Percentiles rank a stretch among this genome's conserved stretches.
Evolutionary conservation across 2,113 vertebrate species (phyloP).

Genomic region (Muntiacus reevesi): DNA sequence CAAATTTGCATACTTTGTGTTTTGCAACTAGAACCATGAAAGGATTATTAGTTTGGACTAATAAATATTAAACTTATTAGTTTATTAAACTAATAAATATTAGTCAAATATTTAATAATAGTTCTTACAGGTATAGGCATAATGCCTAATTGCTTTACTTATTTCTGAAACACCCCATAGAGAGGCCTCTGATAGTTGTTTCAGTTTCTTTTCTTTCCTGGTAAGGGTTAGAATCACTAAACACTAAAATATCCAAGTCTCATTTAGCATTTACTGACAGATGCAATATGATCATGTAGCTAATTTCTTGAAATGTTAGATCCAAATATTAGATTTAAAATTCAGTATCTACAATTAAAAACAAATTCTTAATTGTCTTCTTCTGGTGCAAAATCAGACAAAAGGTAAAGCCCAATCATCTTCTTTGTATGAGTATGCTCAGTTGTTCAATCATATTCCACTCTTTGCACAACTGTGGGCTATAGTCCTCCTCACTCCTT

Average conservation of each 20-base stretch:
- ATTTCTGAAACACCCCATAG: background rate
- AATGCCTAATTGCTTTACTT: background rate
- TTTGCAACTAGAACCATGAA: background rate
- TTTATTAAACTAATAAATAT: no score
- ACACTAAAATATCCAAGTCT: background rate
- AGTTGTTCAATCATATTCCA: background rate
- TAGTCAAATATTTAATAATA: background rate
- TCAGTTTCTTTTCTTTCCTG: background rate
- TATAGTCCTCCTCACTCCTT: background rate
- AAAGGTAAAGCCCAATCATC: background rate
- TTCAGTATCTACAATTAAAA: background rate
- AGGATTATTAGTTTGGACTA: background rate
- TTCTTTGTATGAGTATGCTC: background rate
- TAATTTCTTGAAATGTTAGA: background rate
- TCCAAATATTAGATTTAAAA: background rate
- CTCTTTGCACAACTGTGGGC: background rate
- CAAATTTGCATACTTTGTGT: background rate
- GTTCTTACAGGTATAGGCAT: background rate
- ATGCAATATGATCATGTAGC: background rate
- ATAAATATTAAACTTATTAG: no score
- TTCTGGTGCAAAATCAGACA: background rate
- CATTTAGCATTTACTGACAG: background rate
- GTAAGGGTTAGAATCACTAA: background rate
- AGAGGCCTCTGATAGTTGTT: background rate
- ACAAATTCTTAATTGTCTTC: background rate